Evolutionary conservation across 2,797 vertebrate genomes (phyloP).

Genomic region (Erithacus rubecula): DNA sequence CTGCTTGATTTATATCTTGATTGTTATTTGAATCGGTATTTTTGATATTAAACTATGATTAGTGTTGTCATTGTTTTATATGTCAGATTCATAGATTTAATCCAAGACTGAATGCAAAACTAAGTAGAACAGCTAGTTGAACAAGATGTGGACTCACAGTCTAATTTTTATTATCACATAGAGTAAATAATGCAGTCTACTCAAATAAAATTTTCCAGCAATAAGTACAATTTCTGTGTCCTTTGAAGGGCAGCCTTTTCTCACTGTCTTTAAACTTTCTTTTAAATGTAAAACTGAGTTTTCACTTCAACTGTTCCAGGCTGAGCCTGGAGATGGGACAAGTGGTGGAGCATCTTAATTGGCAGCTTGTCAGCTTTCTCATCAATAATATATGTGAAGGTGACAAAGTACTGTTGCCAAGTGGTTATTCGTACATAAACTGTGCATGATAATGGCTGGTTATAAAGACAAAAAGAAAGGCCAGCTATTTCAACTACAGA

Average conservation of each 20-base stretch:
- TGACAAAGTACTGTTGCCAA: not conserved
- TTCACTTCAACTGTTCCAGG: not conserved
- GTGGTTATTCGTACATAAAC: not conserved
- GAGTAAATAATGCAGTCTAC: not conserved
- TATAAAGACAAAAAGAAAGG: not conserved
- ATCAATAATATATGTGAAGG: slow-evolving; percentile 34
- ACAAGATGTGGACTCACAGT: not conserved
- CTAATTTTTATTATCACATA: not conserved
- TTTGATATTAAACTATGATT: not conserved
- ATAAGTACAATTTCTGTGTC: not conserved
- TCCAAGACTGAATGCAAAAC: not conserved
- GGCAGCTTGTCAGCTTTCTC: not conserved
- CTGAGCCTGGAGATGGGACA: not conserved
- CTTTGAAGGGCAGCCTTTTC: not conserved
- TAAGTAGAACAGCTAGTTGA: not conserved
- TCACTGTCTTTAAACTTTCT: slow-evolving; percentile 24
- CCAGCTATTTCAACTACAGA: not conserved
- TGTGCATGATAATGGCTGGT: not conserved
- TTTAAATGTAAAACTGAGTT: slow-evolving; percentile 51
- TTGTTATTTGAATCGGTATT: not conserved
- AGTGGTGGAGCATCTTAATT: not conserved
- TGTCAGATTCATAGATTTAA: not conserved
- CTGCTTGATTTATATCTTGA: not conserved
- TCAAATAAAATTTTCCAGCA: slow-evolving; percentile 2
- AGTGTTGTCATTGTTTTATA: not conserved